Evolutionary conservation across 2,888 invertebrate species (phyloP).

Genomic region (Rotaria sp.): DNA sequence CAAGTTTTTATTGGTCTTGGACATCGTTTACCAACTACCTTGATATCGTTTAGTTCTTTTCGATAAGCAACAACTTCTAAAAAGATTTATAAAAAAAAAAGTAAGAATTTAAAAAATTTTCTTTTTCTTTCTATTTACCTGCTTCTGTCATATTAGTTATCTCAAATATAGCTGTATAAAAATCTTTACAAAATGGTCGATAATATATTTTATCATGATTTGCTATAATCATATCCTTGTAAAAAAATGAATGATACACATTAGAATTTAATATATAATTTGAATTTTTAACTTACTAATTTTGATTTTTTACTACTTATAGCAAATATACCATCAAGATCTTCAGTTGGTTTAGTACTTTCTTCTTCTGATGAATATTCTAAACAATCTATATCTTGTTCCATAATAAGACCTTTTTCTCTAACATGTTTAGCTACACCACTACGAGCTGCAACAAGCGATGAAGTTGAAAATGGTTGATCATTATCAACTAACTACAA

Average conservation of each 20-base stretch:
- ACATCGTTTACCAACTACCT: slow-evolving; percentile 89
- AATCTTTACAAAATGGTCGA: slow-evolving; percentile 79
- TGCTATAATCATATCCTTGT: slow-evolving; percentile 66
- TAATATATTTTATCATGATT: slow-evolving; percentile 67
- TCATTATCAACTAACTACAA: no score
- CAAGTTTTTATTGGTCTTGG: slow-evolving; percentile 87
- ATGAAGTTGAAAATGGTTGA: slow-evolving; percentile 34
- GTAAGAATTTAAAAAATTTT: neutral
- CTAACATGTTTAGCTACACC: slow-evolving; percentile 49
- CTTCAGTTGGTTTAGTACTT: slow-evolving; percentile 71
- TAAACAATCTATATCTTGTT: slow-evolving; percentile 92
- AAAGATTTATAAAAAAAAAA: slow-evolving; percentile 43
- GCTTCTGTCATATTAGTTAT: slow-evolving; percentile 74
- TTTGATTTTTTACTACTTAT: slow-evolving; percentile 38
- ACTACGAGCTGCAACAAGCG: slow-evolving; percentile 30
- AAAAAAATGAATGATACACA: neutral
- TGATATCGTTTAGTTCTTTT: slow-evolving; percentile 81
- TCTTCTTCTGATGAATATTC: slow-evolving; percentile 96
- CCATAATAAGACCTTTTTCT: slow-evolving; percentile 87
- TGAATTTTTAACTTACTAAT: neutral
- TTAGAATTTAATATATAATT: neutral
- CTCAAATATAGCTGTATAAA: slow-evolving; percentile 95
- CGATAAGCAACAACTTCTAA: slow-evolving; percentile 58
- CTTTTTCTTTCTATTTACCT: neutral
- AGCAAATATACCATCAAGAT: slow-evolving; percentile 66